These are phyloP conservation scores for Chrysolina oricalcia DNA, from an alignment of 2,888 invertebrate species.

Conservation along the genomic window DNA sequence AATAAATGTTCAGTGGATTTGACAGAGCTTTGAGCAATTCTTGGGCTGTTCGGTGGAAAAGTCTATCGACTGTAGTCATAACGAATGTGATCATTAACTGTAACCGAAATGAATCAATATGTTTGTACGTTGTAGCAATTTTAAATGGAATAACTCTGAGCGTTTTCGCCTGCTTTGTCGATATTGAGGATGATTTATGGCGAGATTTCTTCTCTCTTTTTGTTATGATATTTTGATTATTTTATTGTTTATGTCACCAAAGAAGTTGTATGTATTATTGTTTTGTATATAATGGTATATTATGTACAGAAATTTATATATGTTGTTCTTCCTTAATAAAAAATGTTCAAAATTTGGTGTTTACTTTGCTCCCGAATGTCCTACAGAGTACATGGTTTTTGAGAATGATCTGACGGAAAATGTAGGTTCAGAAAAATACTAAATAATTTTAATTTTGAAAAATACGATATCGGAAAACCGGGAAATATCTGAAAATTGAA, in stretches of 20 bases:
- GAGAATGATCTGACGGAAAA: no score
- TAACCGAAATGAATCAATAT: conserved; percentile 25
- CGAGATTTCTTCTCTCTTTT: conserved; percentile 55
- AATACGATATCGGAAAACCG: no score
- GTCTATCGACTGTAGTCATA: conserved; percentile 19
- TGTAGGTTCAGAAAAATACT: no score
- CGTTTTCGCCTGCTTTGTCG: conserved; percentile 27
- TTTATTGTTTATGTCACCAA: conserved; percentile 71
- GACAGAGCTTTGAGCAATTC: not conserved
- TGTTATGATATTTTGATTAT: conserved; percentile 58
- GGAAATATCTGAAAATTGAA: no score
- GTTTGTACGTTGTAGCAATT: conserved; percentile 38
- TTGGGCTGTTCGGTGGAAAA: conserved; percentile 9
- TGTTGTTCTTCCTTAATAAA: conserved; percentile 70
- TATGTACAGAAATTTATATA: conserved; percentile 73
- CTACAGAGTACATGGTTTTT: no score
- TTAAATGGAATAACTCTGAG: conserved; percentile 32
- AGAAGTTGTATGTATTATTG: conserved; percentile 69
- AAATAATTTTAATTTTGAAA: no score
- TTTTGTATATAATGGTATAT: conserved; percentile 69
- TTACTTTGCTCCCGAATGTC: not conserved
- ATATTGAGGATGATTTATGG: conserved; percentile 60
- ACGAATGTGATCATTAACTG: conserved; percentile 27
- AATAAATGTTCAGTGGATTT: not conserved
- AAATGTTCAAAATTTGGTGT: conserved; percentile 32